These are phyloP conservation scores for Pelecanus crispus DNA, from an alignment of 2,113 vertebrate species.

Conservation along the genomic window DNA sequence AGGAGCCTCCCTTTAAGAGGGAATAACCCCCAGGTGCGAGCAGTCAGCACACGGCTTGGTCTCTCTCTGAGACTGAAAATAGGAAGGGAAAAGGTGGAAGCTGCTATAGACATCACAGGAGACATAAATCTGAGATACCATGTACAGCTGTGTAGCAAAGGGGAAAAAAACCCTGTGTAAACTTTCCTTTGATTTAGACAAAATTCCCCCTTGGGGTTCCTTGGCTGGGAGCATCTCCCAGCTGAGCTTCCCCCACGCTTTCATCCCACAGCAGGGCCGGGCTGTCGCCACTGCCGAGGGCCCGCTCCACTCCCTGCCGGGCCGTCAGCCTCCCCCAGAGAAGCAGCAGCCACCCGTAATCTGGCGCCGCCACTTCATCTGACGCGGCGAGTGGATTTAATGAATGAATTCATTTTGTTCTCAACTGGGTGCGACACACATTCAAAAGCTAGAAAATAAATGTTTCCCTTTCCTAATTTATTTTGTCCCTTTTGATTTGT, in stretches of 20 bases:
- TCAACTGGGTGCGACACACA: neutral
- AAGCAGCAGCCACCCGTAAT: neutral
- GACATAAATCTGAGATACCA: neutral
- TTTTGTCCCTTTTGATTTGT: constrained; percentile 3
- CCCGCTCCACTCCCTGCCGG: fast-evolving
- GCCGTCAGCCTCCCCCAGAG: fast-evolving
- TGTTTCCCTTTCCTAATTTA: constrained; percentile 26
- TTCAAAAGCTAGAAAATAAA: constrained; percentile 1
- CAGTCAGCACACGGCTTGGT: fast-evolving
- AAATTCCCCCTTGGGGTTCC: neutral
- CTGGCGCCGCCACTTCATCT: neutral
- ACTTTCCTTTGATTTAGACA: neutral
- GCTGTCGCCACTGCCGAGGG: neutral
- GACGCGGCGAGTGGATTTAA: neutral
- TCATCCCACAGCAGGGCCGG: fast-evolving
- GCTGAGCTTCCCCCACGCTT: neutral
- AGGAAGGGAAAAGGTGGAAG: neutral
- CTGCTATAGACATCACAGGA: neutral
- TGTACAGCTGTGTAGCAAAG: neutral
- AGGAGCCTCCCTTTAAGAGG: neutral
- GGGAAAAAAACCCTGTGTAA: neutral
- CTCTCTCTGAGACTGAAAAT: neutral
- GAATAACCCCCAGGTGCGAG: fast-evolving
- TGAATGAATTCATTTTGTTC: constrained; percentile 15
- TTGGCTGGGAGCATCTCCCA: neutral